Evolutionary conservation across 2,113 vertebrate genomes (phyloP).

Genomic region (Pseudonaja textilis): DNA sequence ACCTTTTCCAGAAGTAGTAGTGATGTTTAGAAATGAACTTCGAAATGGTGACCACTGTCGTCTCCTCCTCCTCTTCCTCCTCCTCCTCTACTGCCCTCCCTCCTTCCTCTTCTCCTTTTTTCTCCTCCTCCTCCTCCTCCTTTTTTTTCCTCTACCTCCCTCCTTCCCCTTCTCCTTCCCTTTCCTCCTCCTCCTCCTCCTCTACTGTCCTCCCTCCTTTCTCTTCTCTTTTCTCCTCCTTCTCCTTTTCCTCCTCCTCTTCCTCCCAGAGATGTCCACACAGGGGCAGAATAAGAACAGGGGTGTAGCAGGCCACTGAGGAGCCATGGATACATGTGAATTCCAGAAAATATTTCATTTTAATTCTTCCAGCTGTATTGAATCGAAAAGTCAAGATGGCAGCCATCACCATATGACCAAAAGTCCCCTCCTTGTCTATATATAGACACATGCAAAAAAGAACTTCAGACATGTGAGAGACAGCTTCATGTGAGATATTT

Average conservation of each 20-base stretch:
- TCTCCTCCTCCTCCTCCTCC: no score
- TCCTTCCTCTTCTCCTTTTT: no score
- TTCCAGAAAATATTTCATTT: background rate
- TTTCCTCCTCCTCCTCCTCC: no score
- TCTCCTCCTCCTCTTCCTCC: no score
- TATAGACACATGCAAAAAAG: background rate
- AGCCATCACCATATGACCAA: background rate
- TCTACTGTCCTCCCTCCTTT: no score
- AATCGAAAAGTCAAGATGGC: background rate
- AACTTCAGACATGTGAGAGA: background rate
- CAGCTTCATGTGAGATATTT: background rate
- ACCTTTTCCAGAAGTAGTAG: background rate
- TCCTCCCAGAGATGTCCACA: no score
- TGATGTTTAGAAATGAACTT: background rate
- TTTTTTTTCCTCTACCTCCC: no score
- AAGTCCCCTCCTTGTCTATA: background rate
- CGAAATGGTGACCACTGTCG: background rate
- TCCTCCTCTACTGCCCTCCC: no score
- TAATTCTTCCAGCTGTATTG: background rate
- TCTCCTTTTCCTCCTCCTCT: no score
- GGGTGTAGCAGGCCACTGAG: background rate
- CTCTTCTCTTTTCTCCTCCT: no score
- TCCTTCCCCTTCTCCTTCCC: no score
- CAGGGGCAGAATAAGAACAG: background rate
- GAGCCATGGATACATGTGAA: background rate